Evolutionary conservation across 2,888 invertebrate species (phyloP).

Genomic region (Ornithoptera alexandrae): DNA sequence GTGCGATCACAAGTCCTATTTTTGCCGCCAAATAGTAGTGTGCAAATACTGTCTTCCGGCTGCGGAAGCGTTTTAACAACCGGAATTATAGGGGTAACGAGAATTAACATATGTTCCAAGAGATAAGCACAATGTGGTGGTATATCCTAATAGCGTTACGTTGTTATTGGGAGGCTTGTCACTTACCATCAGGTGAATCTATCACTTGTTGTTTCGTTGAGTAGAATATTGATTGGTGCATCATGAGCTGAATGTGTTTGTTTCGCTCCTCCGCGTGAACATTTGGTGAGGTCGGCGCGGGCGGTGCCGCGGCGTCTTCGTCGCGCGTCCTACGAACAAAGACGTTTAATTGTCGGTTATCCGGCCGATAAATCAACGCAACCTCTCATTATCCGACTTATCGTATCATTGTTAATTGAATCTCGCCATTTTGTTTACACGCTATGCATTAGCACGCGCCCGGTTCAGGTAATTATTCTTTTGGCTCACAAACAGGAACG

Average conservation of each 20-base stretch:
- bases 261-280: slow-evolving; percentile 38
- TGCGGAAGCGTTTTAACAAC: too few relatives aligned
- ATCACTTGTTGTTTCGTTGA: too few relatives aligned
- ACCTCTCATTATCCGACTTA: slow-evolving; percentile 72
- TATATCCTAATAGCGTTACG: too few relatives aligned
- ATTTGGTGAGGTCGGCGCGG: slow-evolving; percentile 50
- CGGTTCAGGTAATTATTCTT: slow-evolving; percentile 22
- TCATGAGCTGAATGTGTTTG: background rate
- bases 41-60: too few relatives aligned
- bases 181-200: too few relatives aligned
- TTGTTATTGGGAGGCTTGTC: too few relatives aligned
- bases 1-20: too few relatives aligned
- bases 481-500: slow-evolving; percentile 5
- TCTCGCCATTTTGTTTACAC: slow-evolving; percentile 56
- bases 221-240: too few relatives aligned
- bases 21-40: too few relatives aligned
- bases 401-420: slow-evolving; percentile 77
- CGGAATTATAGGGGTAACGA: too few relatives aligned
- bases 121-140: too few relatives aligned
- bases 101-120: too few relatives aligned
- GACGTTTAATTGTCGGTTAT: slow-evolving; percentile 75
- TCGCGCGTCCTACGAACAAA: slow-evolving; percentile 53
- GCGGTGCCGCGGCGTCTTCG: slow-evolving; percentile 38
- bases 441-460: slow-evolving; percentile 26
- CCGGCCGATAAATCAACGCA: slow-evolving; percentile 67